phyloP scores from a whole-genome alignment of 2,797 vertebrate species.

The Hemitrygon akajei region DNA sequence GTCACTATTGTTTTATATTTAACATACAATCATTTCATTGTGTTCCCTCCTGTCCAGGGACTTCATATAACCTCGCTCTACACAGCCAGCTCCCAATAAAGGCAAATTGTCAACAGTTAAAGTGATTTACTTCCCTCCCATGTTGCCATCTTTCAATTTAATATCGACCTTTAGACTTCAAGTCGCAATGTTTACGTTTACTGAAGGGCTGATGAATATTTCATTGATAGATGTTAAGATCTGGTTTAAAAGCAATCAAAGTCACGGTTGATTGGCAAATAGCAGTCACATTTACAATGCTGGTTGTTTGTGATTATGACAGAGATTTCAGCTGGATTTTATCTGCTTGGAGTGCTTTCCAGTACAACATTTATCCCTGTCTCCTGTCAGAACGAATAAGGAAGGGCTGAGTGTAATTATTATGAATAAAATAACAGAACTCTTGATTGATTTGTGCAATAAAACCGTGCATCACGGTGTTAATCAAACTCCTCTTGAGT shows the following conservation, averaged over 20 bases:
- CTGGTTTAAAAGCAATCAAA: slow-evolving; percentile 59
- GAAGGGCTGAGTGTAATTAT: slow-evolving; percentile 17
- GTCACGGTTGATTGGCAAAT: slow-evolving; percentile 38
- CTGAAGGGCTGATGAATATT: slow-evolving; percentile 67
- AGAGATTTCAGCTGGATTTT: slow-evolving; percentile 9
- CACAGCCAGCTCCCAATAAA: slow-evolving; percentile 44
- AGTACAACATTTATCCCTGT: slow-evolving; percentile 20
- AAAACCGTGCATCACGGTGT: slow-evolving; percentile 29
- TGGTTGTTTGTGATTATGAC: slow-evolving; percentile 30
- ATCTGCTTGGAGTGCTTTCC: slow-evolving; percentile 10
- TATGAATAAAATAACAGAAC: slow-evolving; percentile 33
- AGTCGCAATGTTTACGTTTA: slow-evolving; percentile 50
- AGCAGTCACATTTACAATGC: background rate
- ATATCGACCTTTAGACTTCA: slow-evolving; percentile 46
- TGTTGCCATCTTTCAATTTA: slow-evolving; percentile 46
- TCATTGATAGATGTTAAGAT: slow-evolving; percentile 61
- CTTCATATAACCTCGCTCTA: slow-evolving; percentile 56
- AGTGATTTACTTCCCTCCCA: slow-evolving; percentile 47
- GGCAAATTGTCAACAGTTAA: slow-evolving; percentile 47
- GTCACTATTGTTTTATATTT: slow-evolving; percentile 2
- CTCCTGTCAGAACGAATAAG: background rate
- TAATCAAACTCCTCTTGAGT: slow-evolving; percentile 14
- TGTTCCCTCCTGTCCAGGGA: slow-evolving; percentile 48
- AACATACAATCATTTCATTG: slow-evolving; percentile 16
- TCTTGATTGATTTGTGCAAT: slow-evolving; percentile 18